Evolutionary conservation across 2,797 vertebrate genomes (phyloP).

Genomic region (Paedocypris micromegethes): DNA sequence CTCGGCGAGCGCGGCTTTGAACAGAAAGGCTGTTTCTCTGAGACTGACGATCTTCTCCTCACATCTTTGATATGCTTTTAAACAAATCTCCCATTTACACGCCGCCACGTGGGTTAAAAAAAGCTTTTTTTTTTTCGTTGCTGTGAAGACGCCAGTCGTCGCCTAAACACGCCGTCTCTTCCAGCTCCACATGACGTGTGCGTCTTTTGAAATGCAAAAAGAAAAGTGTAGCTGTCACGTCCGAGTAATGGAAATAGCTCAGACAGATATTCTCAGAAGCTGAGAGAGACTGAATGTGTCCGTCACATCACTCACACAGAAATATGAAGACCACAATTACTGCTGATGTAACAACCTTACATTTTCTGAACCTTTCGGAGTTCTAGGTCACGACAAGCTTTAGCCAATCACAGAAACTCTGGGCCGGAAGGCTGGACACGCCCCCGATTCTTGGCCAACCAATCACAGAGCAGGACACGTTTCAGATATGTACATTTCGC

Average conservation of each 20-base stretch:
- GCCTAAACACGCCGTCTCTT: constrained; percentile 41
- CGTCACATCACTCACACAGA: background rate
- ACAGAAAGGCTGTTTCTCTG: constrained; percentile 21
- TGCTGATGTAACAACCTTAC: no score
- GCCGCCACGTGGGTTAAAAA: constrained; percentile 26
- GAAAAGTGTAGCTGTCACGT: constrained; percentile 19
- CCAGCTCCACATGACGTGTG: constrained; percentile 38
- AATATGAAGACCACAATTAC: no score
- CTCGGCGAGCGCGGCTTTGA: background rate
- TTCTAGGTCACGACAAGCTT: no score
- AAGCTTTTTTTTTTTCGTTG: background rate
- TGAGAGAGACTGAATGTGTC: background rate
- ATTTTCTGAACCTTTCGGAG: no score
- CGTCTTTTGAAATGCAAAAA: constrained; percentile 35
- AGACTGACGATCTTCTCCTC: constrained; percentile 16
- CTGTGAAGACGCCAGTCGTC: constrained; percentile 46
- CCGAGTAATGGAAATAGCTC: constrained; percentile 17
- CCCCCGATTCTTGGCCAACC: no score
- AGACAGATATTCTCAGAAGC: constrained; percentile 7
- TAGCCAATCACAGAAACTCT: no score
- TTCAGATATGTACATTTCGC: no score
- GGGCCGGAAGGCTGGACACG: no score
- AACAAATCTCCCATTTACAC: constrained; percentile 35
- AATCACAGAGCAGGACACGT: no score
- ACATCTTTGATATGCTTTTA: constrained; percentile 20